Conservation (phyloP, 1,140 invertebrate species). For the Lanistes nyassanus region DNA sequence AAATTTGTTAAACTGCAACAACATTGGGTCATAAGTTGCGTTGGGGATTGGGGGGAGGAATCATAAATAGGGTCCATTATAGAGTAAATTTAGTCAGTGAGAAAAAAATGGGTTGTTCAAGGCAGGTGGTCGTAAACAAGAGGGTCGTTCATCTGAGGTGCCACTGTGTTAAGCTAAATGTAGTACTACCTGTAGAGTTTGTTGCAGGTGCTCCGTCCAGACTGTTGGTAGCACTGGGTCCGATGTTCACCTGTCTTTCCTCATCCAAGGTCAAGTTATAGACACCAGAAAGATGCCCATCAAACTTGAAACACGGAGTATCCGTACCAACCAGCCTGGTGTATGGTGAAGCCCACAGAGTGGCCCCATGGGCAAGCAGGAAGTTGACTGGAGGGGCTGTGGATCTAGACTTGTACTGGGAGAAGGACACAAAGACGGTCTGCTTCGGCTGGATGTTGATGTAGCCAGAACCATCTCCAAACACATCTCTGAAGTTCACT, state of each 20-base stretch:
- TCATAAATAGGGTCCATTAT: too few species aligned
- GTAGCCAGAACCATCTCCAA: conserved; percentile 50
- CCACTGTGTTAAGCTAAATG: too few species aligned
- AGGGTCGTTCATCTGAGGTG: too few species aligned
- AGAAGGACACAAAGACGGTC: conserved; percentile 46
- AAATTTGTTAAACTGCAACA: too few species aligned
- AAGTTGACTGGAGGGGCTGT: conserved; percentile 53
- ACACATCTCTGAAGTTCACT: conserved; percentile 40
- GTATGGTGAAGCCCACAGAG: conserved; percentile 47
- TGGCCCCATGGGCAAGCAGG: conserved; percentile 37
- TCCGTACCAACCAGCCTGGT: conserved; percentile 42
- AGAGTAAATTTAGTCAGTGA: too few species aligned
- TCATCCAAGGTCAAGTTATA: conserved; percentile 53
- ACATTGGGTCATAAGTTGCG: too few species aligned
- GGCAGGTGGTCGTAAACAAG: too few species aligned
- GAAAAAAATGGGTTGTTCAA: too few species aligned
- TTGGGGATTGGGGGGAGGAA: too few species aligned
- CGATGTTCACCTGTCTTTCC: conserved; percentile 33
- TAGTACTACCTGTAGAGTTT: too few species aligned
- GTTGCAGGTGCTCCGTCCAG: conserved; percentile 17
- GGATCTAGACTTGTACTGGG: conserved; percentile 31
- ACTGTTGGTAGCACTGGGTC: conserved; percentile 45
- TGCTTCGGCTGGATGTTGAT: conserved; percentile 43
- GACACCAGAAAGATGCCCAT: conserved; percentile 49
- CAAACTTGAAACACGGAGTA: conserved; percentile 34